Evolutionary conservation across 2,888 invertebrate species (phyloP), one percentile per base, ranked within the genome.

Genomic region (Drosophila quasianomalipes): DNA sequence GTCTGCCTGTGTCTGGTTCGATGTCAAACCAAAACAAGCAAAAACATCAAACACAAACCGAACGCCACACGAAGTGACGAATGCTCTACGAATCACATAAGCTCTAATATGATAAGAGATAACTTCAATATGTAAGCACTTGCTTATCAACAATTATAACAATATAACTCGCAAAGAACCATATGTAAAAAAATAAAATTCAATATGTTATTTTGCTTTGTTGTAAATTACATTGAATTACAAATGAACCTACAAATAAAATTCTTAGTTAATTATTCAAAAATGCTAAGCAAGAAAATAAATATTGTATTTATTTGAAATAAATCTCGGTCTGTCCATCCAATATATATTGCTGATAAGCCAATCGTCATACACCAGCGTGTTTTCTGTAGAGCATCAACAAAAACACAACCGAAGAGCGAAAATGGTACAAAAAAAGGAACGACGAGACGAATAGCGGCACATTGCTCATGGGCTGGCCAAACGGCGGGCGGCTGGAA

Each of bases 381-480:
- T 41, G 58, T 37, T 22, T 57, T 30, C 41, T 49, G 19, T 60
- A 59, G 75, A 63, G 75, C 75, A 82, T 72, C 73, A 70, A 69
- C 75, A 75, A 76, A 70, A 81, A 86, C 81, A 77, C 76, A 72
- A 74, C 81, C 75, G 71, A 78, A 72, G 70, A 70, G 63, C 68
- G 75, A 47, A 82, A 74, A 75, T 57, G 68, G 54, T 44, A 54
- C 73, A 47, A 47, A 44, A 37, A n/a, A 26, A 26, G 10, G 4
- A 71, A 74, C 70, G 80, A 83, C 63, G 72, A 79, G 66, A 75
- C 82, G 86, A 87, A 80, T 80, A 75, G 78, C 82, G 82, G 75
- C 87, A 80, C 84, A 82, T 79, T 79, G 80, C 79, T 79, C 80
- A 79, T 76, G 80, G 79, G 80, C 79, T 78, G 75, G 79, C 71